A percentile compares a stretch with the other conserved stretches of the same genome.
Conservation (phyloP, 2,113 vertebrate genomes). For the Menidia beryllina region DNA sequence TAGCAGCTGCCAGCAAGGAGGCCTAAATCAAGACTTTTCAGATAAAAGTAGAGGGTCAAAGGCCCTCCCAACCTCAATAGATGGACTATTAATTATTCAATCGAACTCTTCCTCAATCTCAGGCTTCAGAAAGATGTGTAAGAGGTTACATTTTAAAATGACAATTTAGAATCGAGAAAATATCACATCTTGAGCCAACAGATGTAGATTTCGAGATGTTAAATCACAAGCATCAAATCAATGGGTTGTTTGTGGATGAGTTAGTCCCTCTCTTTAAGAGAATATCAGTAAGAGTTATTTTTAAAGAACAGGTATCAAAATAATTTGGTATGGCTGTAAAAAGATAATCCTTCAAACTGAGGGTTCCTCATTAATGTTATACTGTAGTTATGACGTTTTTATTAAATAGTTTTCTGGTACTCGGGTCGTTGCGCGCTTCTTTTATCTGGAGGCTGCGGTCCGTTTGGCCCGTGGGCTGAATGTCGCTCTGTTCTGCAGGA, state of each 20-base stretch:
- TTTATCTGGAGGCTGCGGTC: neutral
- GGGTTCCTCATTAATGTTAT: neutral
- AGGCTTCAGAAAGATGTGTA: neutral
- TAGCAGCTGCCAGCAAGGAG: neutral
- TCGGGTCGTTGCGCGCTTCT: no score
- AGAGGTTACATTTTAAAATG: neutral
- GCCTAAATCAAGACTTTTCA: neutral
- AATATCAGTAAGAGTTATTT: no score
- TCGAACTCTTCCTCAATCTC: neutral
- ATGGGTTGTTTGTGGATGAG: no score
- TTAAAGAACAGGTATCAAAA: no score
- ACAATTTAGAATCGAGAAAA: neutral
- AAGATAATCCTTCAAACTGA: neutral
- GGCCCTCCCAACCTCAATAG: neutral
- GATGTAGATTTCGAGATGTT: no score
- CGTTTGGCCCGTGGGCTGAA: neutral
- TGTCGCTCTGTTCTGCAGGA: conserved; percentile 79
- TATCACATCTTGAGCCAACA: neutral
- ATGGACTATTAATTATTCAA: no score
- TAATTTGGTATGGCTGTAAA: neutral
- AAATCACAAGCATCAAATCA: no score
- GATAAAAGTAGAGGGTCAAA: neutral
- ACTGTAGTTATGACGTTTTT: no score
- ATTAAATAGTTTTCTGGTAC: no score
- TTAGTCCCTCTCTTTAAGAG: no score